Evolutionary conservation across 30 jellyfish, hydroid and myxozoan species (phyloP), one percentile per base, ranked within the genome.

Genomic region (Morbakka virulenta): DNA sequence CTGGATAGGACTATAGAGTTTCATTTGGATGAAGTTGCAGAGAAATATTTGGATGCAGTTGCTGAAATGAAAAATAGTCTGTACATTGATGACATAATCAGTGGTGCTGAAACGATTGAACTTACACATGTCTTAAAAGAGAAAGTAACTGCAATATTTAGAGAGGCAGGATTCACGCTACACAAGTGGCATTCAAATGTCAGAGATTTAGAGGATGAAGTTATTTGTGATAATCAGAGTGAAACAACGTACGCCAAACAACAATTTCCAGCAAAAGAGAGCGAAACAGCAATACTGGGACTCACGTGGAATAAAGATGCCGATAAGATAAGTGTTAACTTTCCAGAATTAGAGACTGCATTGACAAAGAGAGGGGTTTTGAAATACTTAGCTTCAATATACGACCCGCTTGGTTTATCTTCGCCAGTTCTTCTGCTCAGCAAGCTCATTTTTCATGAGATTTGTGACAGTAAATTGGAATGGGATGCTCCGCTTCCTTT

Each of bases 101-200:
- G 41, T 11, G 85, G 89, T 14, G 89, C 35, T 3, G 25, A 65
- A 13, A 6, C 52, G 1, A 66, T 71, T 12, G 48, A 70, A 0
- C 82, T 35, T 69, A 53, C 70, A 0, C 41, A 36, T 50, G 52
- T 31, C 12, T 12, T 70, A 73, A 82, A 82, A 62, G 81, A 71
- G 27, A 33, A 41, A 0, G 87, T 87, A 9, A 57, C 73, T n/a
- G 32, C 20, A 2, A 62, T 82, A 32, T 82, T 82, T 76, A 62
- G 50, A 41, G 84, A 76, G 3, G 87, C 64, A 3, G 52, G 82
- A 13, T 53, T 76, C 27, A 23, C 20, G 20, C 84, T 76, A 17
- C 87, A 76, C 50, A 76, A 76, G 76, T 62, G 87, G 87, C 84
- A 76, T 52, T 50, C 83, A 3, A 69, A 69, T 34, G 78, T 12